A percentile compares a stretch with the other conserved stretches of the same genome.
phyloP scores from a whole-genome alignment of 1,140 invertebrate genomes.

The Elysia chlorotica region DNA sequence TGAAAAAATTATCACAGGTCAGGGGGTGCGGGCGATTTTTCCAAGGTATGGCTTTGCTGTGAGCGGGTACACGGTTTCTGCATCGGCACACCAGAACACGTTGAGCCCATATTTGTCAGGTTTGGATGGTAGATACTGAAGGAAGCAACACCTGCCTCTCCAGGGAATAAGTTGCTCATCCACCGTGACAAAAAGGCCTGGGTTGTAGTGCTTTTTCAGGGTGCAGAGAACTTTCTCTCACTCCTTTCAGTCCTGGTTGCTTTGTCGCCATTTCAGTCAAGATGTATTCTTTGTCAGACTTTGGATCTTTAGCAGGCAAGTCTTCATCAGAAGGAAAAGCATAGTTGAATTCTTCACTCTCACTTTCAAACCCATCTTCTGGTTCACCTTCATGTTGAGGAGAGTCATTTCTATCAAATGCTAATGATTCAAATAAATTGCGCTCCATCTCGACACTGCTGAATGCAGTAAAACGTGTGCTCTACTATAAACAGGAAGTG shows the following conservation, averaged over 20 bases:
- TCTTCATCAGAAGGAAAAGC: neutral
- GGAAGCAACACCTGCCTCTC: constrained; percentile 39
- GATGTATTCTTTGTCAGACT: neutral
- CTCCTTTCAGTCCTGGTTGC: neutral
- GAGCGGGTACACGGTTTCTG: constrained; percentile 21
- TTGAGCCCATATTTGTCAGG: constrained; percentile 64
- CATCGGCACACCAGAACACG: constrained; percentile 33
- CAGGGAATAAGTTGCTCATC: constrained; percentile 50
- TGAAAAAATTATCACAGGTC: constrained; percentile 30
- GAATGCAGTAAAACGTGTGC: too few species aligned
- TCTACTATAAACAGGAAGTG: too few species aligned
- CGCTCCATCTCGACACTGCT: neutral
- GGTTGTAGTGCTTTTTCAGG: constrained; percentile 19
- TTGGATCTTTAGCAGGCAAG: neutral
- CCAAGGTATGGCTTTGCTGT: constrained; percentile 22
- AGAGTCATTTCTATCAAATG: neutral
- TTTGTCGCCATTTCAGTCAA: neutral
- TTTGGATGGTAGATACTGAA: constrained; percentile 60
- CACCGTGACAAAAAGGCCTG: constrained; percentile 34
- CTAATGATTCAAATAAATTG: neutral
- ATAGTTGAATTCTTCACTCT: neutral
- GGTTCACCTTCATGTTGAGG: neutral
- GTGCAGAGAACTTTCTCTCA: neutral
- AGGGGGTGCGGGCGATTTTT: neutral
- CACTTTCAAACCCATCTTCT: neutral